Conservation (phyloP, 2,797 vertebrate genomes). For the Pipistrellus kuhlii region DNA sequence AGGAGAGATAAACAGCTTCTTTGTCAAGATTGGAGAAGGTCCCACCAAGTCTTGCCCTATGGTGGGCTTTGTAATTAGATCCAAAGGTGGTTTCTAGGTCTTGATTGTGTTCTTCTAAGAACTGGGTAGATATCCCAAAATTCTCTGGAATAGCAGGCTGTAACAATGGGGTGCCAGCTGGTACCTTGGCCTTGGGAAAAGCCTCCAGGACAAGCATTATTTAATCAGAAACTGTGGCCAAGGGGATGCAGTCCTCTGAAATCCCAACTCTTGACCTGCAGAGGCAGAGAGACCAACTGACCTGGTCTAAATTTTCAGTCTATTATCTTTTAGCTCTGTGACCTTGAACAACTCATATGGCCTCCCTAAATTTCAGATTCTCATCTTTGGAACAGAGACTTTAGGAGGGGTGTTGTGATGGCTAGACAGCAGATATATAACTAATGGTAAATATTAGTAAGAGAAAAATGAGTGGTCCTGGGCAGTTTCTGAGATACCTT, state of each 20-base stretch:
- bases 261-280: background rate
- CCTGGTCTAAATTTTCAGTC: background rate
- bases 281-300: background rate
- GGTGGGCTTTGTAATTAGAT: background rate
- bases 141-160: background rate
- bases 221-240: background rate
- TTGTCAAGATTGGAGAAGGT: conserved; percentile 18
- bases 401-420: background rate
- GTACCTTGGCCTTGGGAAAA: background rate
- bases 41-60: conserved; percentile 18
- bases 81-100: conserved; percentile 3
- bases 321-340: background rate
- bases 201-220: background rate
- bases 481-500: background rate
- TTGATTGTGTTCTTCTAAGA: conserved; percentile 42
- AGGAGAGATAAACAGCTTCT: background rate
- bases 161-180: background rate
- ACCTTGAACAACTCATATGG: background rate
- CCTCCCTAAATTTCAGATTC: conserved; percentile 40
- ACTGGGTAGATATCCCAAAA: background rate
- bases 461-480: background rate
- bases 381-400: background rate
- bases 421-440: background rate
- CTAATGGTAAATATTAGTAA: background rate
- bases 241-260: background rate